These are phyloP conservation scores for Vespertilio murinus DNA, from an alignment of 2,797 vertebrate species.

Conservation along the genomic window DNA sequence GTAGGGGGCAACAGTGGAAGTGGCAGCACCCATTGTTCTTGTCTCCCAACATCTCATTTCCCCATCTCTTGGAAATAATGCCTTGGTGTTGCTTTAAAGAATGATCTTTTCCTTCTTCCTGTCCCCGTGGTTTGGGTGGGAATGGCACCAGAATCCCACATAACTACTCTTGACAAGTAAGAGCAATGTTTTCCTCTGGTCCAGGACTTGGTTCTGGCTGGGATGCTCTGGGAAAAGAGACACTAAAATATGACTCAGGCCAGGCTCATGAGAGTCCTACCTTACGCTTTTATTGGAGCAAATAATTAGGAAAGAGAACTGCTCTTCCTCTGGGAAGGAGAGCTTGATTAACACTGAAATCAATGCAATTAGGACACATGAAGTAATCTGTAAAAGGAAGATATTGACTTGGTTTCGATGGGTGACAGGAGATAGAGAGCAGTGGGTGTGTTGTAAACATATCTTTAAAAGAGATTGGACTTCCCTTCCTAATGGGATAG, in stretches of 20 bases:
- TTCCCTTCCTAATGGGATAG: neutral
- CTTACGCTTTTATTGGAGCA: neutral
- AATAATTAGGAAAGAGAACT: neutral
- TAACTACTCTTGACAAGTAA: neutral
- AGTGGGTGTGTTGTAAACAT: neutral
- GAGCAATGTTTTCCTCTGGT: neutral
- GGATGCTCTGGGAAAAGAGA: too few species aligned
- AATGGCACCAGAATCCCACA: neutral
- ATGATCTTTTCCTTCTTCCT: neutral
- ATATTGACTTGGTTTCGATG: neutral
- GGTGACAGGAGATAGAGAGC: neutral
- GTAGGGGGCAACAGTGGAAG: neutral
- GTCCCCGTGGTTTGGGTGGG: neutral
- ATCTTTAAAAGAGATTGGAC: neutral
- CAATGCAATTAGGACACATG: neutral
- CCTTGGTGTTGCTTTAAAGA: neutral
- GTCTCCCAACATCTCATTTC: neutral
- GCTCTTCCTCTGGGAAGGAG: neutral
- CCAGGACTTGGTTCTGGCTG: neutral
- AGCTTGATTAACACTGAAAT: neutral
- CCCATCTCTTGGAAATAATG: neutral
- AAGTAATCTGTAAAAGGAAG: neutral
- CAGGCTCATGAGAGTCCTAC: neutral
- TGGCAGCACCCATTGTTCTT: neutral
- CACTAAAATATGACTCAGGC: neutral